Conservation (phyloP, 2,888 invertebrate species). For the Tachina grossa region DNA sequence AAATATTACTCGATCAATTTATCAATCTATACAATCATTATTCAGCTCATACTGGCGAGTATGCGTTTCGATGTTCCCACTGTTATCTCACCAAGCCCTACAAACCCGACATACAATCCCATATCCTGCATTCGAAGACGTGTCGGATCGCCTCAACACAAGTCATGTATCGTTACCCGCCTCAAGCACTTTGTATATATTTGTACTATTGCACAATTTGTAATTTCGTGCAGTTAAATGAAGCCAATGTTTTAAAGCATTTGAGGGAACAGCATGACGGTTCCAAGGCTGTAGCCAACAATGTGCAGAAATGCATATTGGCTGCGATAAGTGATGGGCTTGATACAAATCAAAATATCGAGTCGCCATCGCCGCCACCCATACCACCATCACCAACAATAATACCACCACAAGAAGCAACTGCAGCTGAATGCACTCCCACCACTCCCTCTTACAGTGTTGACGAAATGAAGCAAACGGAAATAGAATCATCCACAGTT, state of each 20-base stretch:
- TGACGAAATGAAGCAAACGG: background rate
- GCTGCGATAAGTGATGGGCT: slow-evolving; percentile 72
- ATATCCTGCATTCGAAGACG: slow-evolving; percentile 71
- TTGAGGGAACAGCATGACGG: slow-evolving; percentile 74
- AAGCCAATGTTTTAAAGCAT: slow-evolving; percentile 75
- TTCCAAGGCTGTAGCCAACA: slow-evolving; percentile 54
- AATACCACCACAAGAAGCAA: background rate
- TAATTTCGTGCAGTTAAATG: slow-evolving; percentile 76
- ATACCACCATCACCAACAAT: background rate
- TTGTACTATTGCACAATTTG: slow-evolving; percentile 74
- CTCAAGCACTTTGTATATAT: slow-evolving; percentile 73
- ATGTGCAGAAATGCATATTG: slow-evolving; percentile 73
- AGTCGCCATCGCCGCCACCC: background rate
- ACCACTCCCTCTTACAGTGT: background rate
- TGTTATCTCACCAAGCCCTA: slow-evolving; percentile 74
- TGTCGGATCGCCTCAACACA: slow-evolving; percentile 72
- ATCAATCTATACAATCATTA: slow-evolving; percentile 74
- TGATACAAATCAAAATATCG: slow-evolving; percentile 38
- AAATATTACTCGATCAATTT: slow-evolving; percentile 72
- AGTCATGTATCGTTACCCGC: slow-evolving; percentile 73
- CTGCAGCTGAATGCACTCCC: background rate
- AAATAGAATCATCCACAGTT: background rate
- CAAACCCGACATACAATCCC: slow-evolving; percentile 73
- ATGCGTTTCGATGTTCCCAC: slow-evolving; percentile 73
- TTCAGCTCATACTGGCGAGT: slow-evolving; percentile 76